Conservation (phyloP, 53 echinoderm and acorn worm genomes). For the Zoroaster sp. region DNA sequence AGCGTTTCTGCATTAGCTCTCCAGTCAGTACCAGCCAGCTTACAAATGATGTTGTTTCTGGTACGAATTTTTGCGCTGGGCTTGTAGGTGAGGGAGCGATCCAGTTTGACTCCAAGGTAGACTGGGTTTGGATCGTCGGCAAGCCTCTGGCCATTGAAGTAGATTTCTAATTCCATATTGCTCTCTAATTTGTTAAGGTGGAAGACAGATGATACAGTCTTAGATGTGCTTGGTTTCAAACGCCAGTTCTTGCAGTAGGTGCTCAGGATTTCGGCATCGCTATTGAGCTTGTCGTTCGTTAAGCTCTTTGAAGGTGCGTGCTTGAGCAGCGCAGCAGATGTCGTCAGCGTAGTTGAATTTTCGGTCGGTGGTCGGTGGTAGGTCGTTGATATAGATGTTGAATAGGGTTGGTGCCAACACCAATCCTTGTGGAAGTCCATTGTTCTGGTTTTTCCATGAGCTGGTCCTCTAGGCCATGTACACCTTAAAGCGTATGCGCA, state of each 20-base stretch:
- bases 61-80: background rate
- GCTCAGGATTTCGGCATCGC: background rate
- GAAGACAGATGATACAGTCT: background rate
- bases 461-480: background rate
- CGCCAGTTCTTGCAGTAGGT: background rate
- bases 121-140: background rate
- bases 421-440: background rate
- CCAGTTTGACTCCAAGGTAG: background rate
- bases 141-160: background rate
- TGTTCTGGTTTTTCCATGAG: background rate
- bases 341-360: background rate
- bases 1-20: background rate
- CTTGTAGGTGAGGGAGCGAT: background rate
- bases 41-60: background rate
- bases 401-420: constrained; percentile 11
- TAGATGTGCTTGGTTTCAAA: background rate
- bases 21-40: background rate
- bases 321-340: too few relatives aligned
- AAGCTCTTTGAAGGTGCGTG: too few relatives aligned
- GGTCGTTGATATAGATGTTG: background rate
- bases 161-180: background rate
- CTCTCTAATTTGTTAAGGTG: background rate
- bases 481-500: background rate
- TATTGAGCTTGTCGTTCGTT: background rate
- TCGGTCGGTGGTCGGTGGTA: background rate